Conservation (phyloP, 35 echinoderm and acorn worm genomes). For the Ophioderma brevispina region DNA sequence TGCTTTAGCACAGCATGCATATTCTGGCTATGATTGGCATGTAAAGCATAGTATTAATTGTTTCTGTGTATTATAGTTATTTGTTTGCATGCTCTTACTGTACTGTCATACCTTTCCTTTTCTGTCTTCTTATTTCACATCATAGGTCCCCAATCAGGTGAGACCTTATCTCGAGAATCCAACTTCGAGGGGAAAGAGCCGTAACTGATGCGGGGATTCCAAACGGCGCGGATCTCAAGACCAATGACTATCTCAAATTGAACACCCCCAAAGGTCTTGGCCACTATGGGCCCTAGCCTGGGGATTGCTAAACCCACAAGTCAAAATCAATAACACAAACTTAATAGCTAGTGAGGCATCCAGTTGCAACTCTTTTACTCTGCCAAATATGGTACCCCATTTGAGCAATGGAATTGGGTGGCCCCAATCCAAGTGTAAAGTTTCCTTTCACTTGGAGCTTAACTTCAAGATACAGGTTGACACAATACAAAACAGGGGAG, state of each 20-base stretch:
- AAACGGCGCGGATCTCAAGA: not conserved
- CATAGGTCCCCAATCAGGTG: conserved; percentile 24
- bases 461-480: not conserved
- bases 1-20: too few species aligned
- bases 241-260: not conserved
- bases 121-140: not conserved
- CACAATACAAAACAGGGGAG: not conserved
- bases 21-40: too few species aligned
- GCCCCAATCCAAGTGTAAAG: not conserved
- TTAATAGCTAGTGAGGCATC: not conserved
- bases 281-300: not conserved
- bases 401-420: not conserved
- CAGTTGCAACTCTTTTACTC: not conserved
- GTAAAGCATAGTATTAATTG: too few species aligned
- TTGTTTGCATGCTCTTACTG: not conserved
- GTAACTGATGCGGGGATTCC: not conserved
- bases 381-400: not conserved
- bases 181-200: not conserved
- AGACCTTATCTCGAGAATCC: not conserved
- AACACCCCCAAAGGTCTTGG: not conserved
- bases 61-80: too few species aligned
- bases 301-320: not conserved
- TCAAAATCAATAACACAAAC: not conserved
- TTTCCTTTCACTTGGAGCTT: not conserved
- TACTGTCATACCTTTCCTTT: not conserved